These are phyloP conservation scores for Lepidocyrtinus sp. DNA, from an alignment of 2,888 invertebrate genomes.

Conservation along the genomic window DNA sequence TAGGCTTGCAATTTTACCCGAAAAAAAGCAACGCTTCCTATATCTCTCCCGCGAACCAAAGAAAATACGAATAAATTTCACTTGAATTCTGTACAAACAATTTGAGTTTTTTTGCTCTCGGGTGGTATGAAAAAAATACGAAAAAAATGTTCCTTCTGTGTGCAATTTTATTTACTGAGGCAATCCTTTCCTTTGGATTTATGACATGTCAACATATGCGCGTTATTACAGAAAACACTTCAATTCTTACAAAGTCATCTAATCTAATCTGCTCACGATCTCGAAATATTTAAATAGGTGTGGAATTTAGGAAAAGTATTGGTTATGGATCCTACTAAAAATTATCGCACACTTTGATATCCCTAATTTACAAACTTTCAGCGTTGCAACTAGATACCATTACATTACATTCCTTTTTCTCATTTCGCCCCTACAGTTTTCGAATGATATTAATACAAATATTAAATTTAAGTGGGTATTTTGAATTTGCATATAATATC, in stretches of 20 bases:
- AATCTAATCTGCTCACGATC: slow-evolving; percentile 36
- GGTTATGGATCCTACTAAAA: no score
- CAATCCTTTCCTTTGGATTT: slow-evolving; percentile 38
- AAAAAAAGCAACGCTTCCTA: not conserved
- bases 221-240: slow-evolving; percentile 51
- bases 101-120: not conserved
- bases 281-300: no score
- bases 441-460: no score
- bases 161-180: slow-evolving; percentile 4
- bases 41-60: slow-evolving; percentile 6
- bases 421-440: no score
- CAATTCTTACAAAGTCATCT: slow-evolving; percentile 56
- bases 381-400: no score
- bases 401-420: no score
- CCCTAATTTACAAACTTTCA: no score
- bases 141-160: not conserved
- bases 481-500: no score
- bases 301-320: no score
- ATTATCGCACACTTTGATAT: no score
- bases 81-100: not conserved
- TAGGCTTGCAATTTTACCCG: not conserved
- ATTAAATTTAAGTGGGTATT: no score
- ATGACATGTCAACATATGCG: slow-evolving; percentile 56
- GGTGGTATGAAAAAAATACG: not conserved
- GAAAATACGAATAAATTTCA: slow-evolving; percentile 6